Conservation (phyloP, 2,888 invertebrate genomes). For the Tridacna crocea region DNA sequence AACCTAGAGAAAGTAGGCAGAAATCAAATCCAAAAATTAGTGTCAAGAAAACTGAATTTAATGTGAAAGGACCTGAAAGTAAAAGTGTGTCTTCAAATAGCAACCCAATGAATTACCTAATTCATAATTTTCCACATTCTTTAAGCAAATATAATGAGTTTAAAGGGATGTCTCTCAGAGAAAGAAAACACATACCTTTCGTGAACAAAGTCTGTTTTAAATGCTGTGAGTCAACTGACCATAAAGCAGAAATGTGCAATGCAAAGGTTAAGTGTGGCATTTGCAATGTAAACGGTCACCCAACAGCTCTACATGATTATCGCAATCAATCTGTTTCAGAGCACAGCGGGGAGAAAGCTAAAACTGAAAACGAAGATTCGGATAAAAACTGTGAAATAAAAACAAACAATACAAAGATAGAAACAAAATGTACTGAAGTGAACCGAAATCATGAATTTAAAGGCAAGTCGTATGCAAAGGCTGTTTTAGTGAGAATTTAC, state of each 20-base stretch:
- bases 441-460: conserved; percentile 26
- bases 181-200: conserved; percentile 14
- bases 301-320: conserved; percentile 27
- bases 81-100: background rate
- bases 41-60: conserved; percentile 15
- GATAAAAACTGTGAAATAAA: background rate
- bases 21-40: conserved; percentile 1
- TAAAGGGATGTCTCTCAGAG: conserved; percentile 16
- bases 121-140: conserved; percentile 22
- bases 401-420: background rate
- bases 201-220: conserved; percentile 28
- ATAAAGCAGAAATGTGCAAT: conserved; percentile 15
- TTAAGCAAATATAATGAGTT: conserved; percentile 35
- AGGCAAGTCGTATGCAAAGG: conserved; percentile 47
- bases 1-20: background rate
- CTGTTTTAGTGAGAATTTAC: conserved; percentile 36
- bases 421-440: conserved; percentile 33
- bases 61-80: background rate
- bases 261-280: conserved; percentile 8
- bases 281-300: conserved; percentile 23
- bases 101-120: background rate
- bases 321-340: background rate
- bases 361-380: background rate
- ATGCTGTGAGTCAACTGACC: conserved; percentile 28
- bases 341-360: conserved; percentile 23